Base-by-base conservation (phyloP, 2,113 vertebrate species). In the Gymnocephalus cernua region DNA sequence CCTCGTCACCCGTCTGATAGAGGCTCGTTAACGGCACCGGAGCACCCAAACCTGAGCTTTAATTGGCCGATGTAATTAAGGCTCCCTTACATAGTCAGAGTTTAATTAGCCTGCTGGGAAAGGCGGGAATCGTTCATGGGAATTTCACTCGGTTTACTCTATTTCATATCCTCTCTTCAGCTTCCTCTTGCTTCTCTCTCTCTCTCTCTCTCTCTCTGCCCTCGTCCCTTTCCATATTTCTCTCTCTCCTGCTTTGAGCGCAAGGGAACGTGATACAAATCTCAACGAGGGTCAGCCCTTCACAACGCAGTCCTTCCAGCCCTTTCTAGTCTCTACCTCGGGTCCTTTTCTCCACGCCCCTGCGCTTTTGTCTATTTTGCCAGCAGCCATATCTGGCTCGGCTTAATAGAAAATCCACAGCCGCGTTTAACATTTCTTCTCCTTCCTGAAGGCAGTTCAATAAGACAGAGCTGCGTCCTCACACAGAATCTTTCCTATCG, bases 11-110 rank as follows among this genome's bases (percentile, higher is more conserved):
- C 64, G 57, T 68, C 77, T 70, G 47, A 85, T 54, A 27, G 59
- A 50, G 64, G 86, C 92, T 93, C 88, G 89, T 94, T 91, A 93
- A 75, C 84, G 77, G 70, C 84, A 13, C 64, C 32, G 86, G 72
- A 86, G 82, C 86, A 91, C 80, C 68, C 29, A 72, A 78, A 73
- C 62, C 81, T 67, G 80, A 63, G 81, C 88, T 91, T 66, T 90
- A 89, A 91, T 90, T 90, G 88, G 92, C 48, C 91, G 90, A 92
- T 93, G 88, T 94, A 91, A 92, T 94, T 94, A 93, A 87, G 80
- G 86, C 83, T 87, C 63, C 80, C 88, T 83, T 86, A 93, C 86
- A 90, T 88, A 91, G 90, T 86, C 88, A 89, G 86, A 92, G 92
- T 93, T 93, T 93, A 95, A 95, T 93, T 92, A 92, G 89, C 82